These are phyloP conservation scores for Alcis repandata DNA, from an alignment of 2,888 invertebrate species.

Conservation along the genomic window DNA sequence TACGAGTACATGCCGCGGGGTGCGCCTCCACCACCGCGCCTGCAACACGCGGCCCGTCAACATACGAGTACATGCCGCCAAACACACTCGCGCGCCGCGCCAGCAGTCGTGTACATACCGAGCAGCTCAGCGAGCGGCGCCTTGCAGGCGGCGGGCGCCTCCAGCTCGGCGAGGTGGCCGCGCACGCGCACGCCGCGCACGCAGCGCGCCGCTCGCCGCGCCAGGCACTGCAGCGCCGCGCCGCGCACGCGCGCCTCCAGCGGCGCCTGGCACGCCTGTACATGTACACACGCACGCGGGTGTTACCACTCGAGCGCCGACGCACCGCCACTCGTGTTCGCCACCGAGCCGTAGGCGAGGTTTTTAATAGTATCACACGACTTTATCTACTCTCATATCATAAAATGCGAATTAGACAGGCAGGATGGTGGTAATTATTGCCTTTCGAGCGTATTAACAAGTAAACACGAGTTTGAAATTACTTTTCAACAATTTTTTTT, in stretches of 20 bases:
- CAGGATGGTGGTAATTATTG: too few relatives aligned
- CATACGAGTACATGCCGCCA: too few relatives aligned
- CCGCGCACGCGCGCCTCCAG: slow-evolving; percentile 54
- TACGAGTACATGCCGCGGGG: too few relatives aligned
- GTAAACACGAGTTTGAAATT: too few relatives aligned
- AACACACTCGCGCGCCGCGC: too few relatives aligned
- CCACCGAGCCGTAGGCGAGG: too few relatives aligned
- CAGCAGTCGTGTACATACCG: slow-evolving; percentile 47
- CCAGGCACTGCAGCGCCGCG: slow-evolving; percentile 59
- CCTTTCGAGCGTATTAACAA: too few relatives aligned
- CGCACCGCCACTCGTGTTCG: neutral
- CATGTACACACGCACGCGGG: neutral
- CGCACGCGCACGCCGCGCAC: slow-evolving; percentile 39
- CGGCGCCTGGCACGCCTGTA: slow-evolving; percentile 58
- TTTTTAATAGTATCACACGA: too few relatives aligned
- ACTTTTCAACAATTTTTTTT: too few relatives aligned
- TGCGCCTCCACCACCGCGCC: slow-evolving; percentile 68
- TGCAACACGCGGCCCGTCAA: slow-evolving; percentile 45
- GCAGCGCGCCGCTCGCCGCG: slow-evolving; percentile 47
- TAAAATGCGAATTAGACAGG: too few relatives aligned
- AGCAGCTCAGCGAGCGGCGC: slow-evolving; percentile 61
- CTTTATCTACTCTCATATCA: too few relatives aligned
- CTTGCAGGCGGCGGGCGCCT: slow-evolving; percentile 53
- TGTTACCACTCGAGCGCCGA: too few relatives aligned
- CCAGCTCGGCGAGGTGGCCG: slow-evolving; percentile 50